Conservation (phyloP, 2,113 vertebrate genomes). For the Bubo bubo region DNA sequence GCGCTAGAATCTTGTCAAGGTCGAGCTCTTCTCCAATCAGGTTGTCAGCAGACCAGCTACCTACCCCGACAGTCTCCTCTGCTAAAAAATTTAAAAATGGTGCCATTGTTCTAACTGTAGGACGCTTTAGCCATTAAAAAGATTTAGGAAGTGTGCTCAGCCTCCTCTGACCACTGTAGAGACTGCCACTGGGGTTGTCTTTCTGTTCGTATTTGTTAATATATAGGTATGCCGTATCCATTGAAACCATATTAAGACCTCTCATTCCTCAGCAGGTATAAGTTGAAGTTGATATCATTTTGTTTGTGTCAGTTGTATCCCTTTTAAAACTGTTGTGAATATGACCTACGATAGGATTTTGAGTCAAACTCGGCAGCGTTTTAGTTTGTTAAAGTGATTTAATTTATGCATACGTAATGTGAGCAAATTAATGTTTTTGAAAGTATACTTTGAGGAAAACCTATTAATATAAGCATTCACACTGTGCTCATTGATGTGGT, state of each 20-base stretch:
- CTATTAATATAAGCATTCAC: not conserved
- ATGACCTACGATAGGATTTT: not conserved
- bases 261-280: not conserved
- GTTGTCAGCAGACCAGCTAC: too few species aligned
- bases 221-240: not conserved
- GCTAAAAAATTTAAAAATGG: not conserved
- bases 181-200: not conserved
- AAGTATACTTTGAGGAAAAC: not conserved
- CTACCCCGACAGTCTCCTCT: not conserved
- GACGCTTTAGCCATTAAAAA: not conserved
- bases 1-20: too few species aligned
- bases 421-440: not conserved
- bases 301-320: not conserved
- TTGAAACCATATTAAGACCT: not conserved
- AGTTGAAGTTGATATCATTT: not conserved
- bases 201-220: not conserved
- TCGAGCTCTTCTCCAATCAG: too few species aligned
- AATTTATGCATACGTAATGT: not conserved
- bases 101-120: not conserved
- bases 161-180: not conserved
- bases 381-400: slow-evolving; percentile 2
- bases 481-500: not conserved
- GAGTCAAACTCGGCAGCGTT: not conserved
- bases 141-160: not conserved
- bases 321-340: not conserved